Conservation (phyloP, 2,888 invertebrate species). For the Anaspis maculata region DNA sequence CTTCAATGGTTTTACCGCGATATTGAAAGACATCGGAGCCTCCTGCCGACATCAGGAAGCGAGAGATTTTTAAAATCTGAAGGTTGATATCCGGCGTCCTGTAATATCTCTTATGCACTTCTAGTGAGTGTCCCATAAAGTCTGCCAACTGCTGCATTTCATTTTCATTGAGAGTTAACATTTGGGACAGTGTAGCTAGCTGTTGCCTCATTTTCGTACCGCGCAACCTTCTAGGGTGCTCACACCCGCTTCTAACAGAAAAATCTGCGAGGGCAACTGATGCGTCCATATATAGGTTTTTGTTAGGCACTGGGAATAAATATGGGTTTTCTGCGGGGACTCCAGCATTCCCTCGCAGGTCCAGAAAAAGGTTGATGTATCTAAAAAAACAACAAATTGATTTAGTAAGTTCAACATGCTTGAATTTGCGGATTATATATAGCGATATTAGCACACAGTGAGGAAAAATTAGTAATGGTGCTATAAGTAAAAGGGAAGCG, state of each 20-base stretch:
- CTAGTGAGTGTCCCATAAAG: slow-evolving; percentile 1
- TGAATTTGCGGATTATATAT: no score
- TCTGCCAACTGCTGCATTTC: slow-evolving; percentile 1
- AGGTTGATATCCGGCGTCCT: background rate
- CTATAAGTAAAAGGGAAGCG: no score
- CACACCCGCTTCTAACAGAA: background rate
- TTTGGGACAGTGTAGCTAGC: slow-evolving; percentile 1
- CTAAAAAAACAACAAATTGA: background rate
- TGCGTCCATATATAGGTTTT: background rate
- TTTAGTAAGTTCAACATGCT: no score
- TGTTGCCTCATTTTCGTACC: slow-evolving; percentile 1
- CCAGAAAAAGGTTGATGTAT: background rate
- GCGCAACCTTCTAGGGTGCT: background rate
- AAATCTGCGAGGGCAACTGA: background rate
- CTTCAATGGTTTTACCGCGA: slow-evolving; percentile 1
- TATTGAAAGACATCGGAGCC: background rate
- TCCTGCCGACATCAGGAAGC: background rate
- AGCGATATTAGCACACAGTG: no score
- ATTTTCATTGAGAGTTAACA: background rate
- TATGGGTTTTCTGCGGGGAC: background rate
- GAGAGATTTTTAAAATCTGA: background rate
- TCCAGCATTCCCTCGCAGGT: background rate
- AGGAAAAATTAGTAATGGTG: no score
- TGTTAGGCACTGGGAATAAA: background rate
- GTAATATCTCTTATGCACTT: slow-evolving; percentile 1